Evolutionary conservation across 53 echinoderm and acorn worm genomes (phyloP).

Genomic region (Stichopus horrens): DNA sequence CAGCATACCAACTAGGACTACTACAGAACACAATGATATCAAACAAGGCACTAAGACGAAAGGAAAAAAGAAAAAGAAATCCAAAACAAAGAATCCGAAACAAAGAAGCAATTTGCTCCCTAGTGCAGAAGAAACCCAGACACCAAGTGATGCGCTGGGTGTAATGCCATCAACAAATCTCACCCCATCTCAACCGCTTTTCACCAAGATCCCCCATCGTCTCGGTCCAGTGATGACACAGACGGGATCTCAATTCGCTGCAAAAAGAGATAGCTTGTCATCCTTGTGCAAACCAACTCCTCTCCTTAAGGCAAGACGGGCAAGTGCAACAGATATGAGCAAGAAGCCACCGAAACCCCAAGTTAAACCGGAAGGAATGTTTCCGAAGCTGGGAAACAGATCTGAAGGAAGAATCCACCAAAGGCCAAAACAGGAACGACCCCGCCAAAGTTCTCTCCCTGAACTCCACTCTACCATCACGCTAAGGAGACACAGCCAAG

Average conservation of each 20-base stretch:
- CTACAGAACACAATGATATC: too few species aligned
- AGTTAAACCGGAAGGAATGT: not conserved
- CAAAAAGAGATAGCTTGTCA: not conserved
- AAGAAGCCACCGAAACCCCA: not conserved
- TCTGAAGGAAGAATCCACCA: not conserved
- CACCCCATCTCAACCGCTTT: not conserved
- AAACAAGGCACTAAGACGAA: not conserved
- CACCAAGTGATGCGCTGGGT: not conserved
- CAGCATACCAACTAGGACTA: too few species aligned
- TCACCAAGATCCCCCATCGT: not conserved
- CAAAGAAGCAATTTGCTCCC: not conserved
- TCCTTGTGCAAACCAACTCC: not conserved
- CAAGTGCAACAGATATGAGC: not conserved
- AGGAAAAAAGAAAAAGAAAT: not conserved
- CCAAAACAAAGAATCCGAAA: not conserved
- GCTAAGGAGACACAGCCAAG: not conserved
- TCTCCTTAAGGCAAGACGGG: not conserved
- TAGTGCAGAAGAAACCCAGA: too few species aligned
- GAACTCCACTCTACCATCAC: not conserved
- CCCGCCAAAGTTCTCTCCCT: not conserved
- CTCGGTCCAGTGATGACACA: not conserved
- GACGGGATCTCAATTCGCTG: not conserved
- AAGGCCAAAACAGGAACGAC: not conserved
- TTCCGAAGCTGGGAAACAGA: not conserved
- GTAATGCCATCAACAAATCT: not conserved